Conservation (phyloP, 2,888 invertebrate genomes). For the Chirona hameri region DNA sequence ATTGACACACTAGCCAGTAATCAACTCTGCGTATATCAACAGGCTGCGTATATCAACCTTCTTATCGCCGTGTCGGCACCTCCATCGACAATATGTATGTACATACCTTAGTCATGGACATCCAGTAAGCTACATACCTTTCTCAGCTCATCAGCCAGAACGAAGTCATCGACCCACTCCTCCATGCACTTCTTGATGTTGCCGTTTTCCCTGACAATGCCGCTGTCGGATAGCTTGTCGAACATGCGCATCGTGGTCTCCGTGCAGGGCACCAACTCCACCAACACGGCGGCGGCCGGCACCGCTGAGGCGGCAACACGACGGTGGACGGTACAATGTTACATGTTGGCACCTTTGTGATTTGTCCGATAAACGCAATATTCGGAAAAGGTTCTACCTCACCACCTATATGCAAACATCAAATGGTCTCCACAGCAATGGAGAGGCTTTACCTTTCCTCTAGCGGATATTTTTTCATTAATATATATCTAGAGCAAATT, state of each 20-base stretch:
- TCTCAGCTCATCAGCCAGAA: conserved; percentile 54
- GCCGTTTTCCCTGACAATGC: conserved; percentile 49
- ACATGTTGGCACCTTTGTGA: background rate
- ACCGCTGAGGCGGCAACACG: background rate
- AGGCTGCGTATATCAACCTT: too few relatives aligned
- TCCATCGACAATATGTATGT: too few relatives aligned
- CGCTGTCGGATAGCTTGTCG: conserved; percentile 51
- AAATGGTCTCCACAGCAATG: too few relatives aligned
- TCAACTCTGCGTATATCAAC: too few relatives aligned
- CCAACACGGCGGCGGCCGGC: conserved; percentile 45
- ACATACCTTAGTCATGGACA: too few relatives aligned
- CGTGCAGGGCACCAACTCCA: conserved; percentile 51
- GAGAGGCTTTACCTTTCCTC: too few relatives aligned
- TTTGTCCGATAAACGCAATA: background rate
- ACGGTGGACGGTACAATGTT: background rate
- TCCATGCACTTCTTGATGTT: conserved; percentile 53
- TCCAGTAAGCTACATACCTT: conserved; percentile 47
- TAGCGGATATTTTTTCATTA: too few relatives aligned
- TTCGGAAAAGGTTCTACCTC: too few relatives aligned
- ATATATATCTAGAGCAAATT: too few relatives aligned
- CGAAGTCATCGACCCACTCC: conserved; percentile 50
- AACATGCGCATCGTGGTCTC: conserved; percentile 55
- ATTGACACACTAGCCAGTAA: too few relatives aligned
- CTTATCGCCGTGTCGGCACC: too few relatives aligned
- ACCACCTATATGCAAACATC: too few relatives aligned